Conservation (phyloP, 1,140 invertebrate genomes). For the Drosophila setifemur region DNA sequence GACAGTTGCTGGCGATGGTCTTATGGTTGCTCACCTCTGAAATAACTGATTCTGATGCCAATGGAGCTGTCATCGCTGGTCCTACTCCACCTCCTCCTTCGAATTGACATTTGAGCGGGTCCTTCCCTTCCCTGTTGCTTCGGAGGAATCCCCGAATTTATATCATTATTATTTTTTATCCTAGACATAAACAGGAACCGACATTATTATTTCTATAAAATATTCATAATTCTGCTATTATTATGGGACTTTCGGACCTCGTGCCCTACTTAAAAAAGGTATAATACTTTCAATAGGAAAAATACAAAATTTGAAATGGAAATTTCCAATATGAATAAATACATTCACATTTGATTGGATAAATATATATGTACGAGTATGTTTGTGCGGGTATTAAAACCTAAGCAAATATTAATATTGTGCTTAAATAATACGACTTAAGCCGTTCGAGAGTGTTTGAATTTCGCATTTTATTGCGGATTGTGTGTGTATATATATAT, state of each 20-base stretch:
- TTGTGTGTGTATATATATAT: not conserved
- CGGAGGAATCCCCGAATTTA: constrained; percentile 14
- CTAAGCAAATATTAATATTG: not conserved
- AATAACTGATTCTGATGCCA: constrained; percentile 34
- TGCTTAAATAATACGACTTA: not conserved
- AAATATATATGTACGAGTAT: not conserved
- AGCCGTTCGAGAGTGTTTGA: constrained; percentile 9
- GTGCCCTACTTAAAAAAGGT: constrained; percentile 25
- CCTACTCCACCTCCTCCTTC: not conserved
- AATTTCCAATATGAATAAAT: constrained; percentile 23
- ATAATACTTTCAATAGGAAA: not conserved
- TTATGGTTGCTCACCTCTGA: constrained; percentile 44
- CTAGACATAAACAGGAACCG: constrained; percentile 13
- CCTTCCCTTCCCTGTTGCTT: too few relatives aligned
- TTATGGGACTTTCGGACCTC: constrained; percentile 45
- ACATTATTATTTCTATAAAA: constrained; percentile 56
- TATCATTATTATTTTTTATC: constrained; percentile 46
- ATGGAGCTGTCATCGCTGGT: constrained; percentile 2
- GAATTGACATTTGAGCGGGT: too few relatives aligned
- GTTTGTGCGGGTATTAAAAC: not conserved
- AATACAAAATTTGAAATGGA: constrained; percentile 10
- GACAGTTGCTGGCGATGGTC: constrained; percentile 39
- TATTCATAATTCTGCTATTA: constrained; percentile 78
- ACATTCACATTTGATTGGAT: constrained; percentile 23
- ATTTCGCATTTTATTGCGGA: constrained; percentile 13